A percentile compares a stretch with the other conserved stretches of the same genome.
These are phyloP conservation scores for Reticulitermes lucifugus DNA, from an alignment of 2,888 invertebrate genomes.

Conservation along the genomic window DNA sequence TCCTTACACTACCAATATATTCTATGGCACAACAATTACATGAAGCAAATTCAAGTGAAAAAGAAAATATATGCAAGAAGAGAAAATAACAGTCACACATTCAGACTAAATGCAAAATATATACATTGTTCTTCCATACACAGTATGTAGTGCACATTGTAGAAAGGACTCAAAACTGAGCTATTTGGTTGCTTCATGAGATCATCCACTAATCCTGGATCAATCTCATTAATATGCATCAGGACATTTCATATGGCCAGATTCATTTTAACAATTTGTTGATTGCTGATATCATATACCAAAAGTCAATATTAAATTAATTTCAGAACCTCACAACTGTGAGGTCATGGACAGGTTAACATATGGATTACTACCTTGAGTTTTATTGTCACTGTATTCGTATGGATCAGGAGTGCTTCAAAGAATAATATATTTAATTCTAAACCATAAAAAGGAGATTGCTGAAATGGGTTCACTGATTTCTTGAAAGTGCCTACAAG, in stretches of 20 bases:
- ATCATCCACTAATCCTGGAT: not conserved
- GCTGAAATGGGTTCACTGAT: too few relatives aligned
- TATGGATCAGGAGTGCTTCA: not conserved
- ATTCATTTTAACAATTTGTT: slow-evolving; percentile 15
- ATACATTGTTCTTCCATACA: slow-evolving; percentile 28
- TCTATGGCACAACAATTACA: slow-evolving; percentile 52
- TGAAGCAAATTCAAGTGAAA: slow-evolving; percentile 44
- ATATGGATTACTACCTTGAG: not conserved
- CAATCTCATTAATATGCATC: slow-evolving; percentile 7
- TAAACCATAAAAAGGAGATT: too few relatives aligned
- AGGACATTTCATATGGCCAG: not conserved
- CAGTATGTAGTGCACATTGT: slow-evolving; percentile 11
- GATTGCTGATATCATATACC: not conserved
- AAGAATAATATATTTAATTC: too few relatives aligned
- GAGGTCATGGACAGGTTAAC: not conserved
- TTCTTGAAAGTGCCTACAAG: too few relatives aligned
- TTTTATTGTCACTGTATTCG: slow-evolving; percentile 4
- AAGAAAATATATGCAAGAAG: slow-evolving; percentile 28
- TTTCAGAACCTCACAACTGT: not conserved
- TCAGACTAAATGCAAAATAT: slow-evolving; percentile 48
- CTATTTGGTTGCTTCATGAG: slow-evolving; percentile 36
- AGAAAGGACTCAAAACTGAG: slow-evolving; percentile 40
- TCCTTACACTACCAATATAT: slow-evolving; percentile 21
- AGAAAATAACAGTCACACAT: slow-evolving; percentile 26
- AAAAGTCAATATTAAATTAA: not conserved